Conservation (phyloP, 53 echinoderm and acorn worm genomes). For the Luidia sarsii region DNA sequence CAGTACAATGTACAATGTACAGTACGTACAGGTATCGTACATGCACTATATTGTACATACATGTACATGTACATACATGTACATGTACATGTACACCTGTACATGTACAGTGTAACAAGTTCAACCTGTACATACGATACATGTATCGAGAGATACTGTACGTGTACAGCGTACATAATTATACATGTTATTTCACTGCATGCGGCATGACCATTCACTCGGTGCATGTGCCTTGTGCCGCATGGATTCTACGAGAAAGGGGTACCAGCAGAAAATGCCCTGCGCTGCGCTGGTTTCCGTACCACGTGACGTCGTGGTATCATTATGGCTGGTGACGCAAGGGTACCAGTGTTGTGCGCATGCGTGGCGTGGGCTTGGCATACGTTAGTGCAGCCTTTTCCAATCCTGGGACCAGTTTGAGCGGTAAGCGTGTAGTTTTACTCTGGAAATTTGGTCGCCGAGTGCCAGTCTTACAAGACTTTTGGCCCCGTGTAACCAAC, state of each 20-base stretch:
- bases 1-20: too few relatives aligned
- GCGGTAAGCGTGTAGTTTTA: conserved; percentile 28
- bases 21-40: too few relatives aligned
- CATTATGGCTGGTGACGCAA: conserved; percentile 24
- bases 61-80: too few relatives aligned
- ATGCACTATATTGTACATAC: too few relatives aligned
- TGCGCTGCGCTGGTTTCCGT: conserved; percentile 31
- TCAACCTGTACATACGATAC: too few relatives aligned
- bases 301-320: conserved; percentile 31
- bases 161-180: too few relatives aligned
- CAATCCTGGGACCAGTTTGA: conserved; percentile 33
- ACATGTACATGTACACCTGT: too few relatives aligned
- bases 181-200: too few relatives aligned
- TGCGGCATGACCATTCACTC: too few relatives aligned
- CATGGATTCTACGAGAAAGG: background rate
- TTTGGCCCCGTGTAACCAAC: conserved; percentile 19
- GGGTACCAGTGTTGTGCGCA: conserved; percentile 49
- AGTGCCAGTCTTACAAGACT: conserved; percentile 37
- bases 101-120: too few relatives aligned
- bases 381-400: conserved; percentile 34
- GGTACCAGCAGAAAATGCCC: conserved; percentile 29
- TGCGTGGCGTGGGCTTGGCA: conserved; percentile 35
- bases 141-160: too few relatives aligned
- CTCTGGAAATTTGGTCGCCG: conserved; percentile 9
- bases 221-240: too few relatives aligned